Base-by-base conservation (phyloP, 1,140 invertebrate genomes). In the Zelostemma sp. region DNA sequence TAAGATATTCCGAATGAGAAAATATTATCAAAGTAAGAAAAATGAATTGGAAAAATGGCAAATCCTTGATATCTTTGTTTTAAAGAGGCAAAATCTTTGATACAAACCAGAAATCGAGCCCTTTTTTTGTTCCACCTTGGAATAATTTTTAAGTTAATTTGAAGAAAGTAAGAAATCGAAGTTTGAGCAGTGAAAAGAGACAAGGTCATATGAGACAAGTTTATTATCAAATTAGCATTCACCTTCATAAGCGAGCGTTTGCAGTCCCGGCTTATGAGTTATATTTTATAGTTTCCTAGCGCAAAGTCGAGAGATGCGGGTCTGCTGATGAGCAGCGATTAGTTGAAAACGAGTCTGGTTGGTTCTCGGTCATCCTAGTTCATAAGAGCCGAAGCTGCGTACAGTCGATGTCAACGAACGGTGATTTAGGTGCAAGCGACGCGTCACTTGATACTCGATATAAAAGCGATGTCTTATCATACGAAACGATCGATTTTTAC, bases 151-250 rank as follows among this genome's bases (percentile, higher is more conserved):
- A 8, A 28, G 25, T 28, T 8, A 3, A 28, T 28, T 28, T 28
- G 25, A 8, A 6, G 69, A 72, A 72, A 72, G 69, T 68, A 50
- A 63, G 48, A 58, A 54, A 16, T 21, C 63, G 47, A 53, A 60
- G 45, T 55, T 18, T 17, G 60, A 28, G 31, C 40, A 61, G 64
- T 57, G 68, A 60, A 64, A 62, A 65, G 61, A 57, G 61, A 62
- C 70, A 72, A 72, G 70, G 70, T 72, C 70, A 65, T 62, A 61
- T 66, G 65, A 72, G 70, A 68, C 69, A 68, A 68, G 70, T 72
- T 72, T 72, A 68, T 72, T 65, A 68, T 66, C 65, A 49, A 72
- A 72, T 72, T 68, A 72, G 65, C 70, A 68, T 72, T 72, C 60
- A 17, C n/a, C 15, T 17, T 16, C 11, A 18, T 31, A 31, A 35